Evolutionary conservation across 2,113 vertebrate species (phyloP).

Genomic region (Boulengeromyrus knoepffleri): DNA sequence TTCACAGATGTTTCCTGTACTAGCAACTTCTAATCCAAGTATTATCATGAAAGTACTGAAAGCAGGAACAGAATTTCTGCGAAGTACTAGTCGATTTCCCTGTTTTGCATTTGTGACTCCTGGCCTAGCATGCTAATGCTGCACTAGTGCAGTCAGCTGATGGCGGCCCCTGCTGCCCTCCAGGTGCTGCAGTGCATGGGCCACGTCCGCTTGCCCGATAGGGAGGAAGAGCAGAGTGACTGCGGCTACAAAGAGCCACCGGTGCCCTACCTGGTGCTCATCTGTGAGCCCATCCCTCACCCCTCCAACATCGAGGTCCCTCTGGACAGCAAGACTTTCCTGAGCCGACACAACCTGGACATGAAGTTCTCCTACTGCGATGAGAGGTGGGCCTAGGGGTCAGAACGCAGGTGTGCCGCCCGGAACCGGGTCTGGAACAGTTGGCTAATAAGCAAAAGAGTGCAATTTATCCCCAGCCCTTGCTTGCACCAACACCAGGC

Average conservation of each 20-base stretch:
- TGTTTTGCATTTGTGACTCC: not conserved
- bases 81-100: not conserved
- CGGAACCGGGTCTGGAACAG: slow-evolving; percentile 40
- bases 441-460: not conserved
- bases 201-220: slow-evolving; percentile 73
- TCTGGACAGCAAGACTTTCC: slow-evolving; percentile 94
- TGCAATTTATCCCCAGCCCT: not conserved
- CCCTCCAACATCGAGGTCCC: slow-evolving; percentile 95
- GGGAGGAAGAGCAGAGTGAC: slow-evolving; percentile 53
- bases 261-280: slow-evolving; percentile 84
- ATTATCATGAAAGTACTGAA: not conserved
- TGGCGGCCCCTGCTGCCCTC: not conserved
- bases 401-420: slow-evolving; percentile 51
- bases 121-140: not conserved
- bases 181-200: slow-evolving; percentile 93
- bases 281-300: slow-evolving; percentile 94
- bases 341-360: slow-evolving; percentile 95
- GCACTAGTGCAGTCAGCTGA: not conserved
- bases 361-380: slow-evolving; percentile 99
- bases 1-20: not conserved
- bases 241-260: slow-evolving; percentile 73
- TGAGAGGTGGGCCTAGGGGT: slow-evolving; percentile 72
- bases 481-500: not conserved
- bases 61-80: not conserved
- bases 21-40: not conserved